Percentiles rank a stretch among this genome's conserved stretches.
Evolutionary conservation across 1,140 invertebrate genomes (phyloP).

Genomic region (Drosophila nasuta): DNA sequence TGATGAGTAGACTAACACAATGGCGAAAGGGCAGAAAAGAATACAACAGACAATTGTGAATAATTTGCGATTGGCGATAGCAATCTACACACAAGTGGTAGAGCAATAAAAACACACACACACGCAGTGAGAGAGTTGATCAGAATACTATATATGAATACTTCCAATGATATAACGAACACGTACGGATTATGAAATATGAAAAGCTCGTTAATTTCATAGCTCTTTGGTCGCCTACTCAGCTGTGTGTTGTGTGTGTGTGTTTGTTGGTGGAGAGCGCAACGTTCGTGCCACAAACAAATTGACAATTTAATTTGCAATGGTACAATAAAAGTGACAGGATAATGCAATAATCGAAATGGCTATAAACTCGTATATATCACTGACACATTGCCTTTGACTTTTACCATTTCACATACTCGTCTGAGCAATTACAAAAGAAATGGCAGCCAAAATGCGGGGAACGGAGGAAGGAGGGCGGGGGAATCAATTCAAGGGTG

Average conservation of each 20-base stretch:
- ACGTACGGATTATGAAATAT: slow-evolving; percentile 22
- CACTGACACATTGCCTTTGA: slow-evolving; percentile 46
- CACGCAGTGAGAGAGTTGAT: background rate
- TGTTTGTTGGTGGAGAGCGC: background rate
- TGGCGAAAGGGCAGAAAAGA: background rate
- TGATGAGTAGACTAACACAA: background rate
- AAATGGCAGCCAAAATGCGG: background rate
- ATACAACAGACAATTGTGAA: slow-evolving; percentile 2
- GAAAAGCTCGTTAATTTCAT: slow-evolving; percentile 7
- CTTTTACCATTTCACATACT: slow-evolving; percentile 7
- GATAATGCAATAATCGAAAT: slow-evolving; percentile 72
- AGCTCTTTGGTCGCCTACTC: background rate
- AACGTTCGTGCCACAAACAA: slow-evolving; percentile 54
- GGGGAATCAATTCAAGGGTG: background rate
- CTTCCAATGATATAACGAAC: background rate
- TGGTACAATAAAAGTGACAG: slow-evolving; percentile 63
- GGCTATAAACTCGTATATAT: slow-evolving; percentile 52
- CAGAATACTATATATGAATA: background rate
- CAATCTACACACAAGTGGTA: slow-evolving; percentile 5
- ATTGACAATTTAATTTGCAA: slow-evolving; percentile 79
- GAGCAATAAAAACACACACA: slow-evolving; percentile 5
- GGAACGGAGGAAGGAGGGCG: background rate
- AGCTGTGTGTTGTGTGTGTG: too few species aligned
- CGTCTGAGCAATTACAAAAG: slow-evolving; percentile 22
- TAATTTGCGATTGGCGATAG: slow-evolving; percentile 12